These are phyloP conservation scores for Baccha elongata DNA, from an alignment of 2,888 invertebrate genomes.

Conservation along the genomic window DNA sequence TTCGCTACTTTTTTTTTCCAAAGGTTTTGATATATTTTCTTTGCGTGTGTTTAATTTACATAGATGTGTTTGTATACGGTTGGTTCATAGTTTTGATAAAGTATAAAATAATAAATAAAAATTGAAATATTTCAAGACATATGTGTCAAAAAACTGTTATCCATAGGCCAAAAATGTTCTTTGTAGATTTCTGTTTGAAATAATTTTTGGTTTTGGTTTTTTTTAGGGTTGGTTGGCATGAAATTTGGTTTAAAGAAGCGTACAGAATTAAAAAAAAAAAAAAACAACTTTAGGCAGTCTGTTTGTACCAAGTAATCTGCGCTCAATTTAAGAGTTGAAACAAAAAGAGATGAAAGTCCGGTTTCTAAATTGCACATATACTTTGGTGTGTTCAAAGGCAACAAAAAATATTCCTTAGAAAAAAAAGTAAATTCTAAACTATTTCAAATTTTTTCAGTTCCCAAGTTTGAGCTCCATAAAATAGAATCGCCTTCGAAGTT, in stretches of 20 bases:
- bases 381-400: too few relatives aligned
- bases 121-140: conserved; percentile 11
- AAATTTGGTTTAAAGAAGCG: neutral
- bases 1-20: conserved; percentile 18
- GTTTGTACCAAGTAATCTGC: too few relatives aligned
- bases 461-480: too few relatives aligned
- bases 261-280: too few relatives aligned
- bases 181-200: conserved; percentile 20
- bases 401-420: too few relatives aligned
- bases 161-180: conserved; percentile 15
- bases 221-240: neutral
- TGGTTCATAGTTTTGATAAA: conserved; percentile 63
- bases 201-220: neutral
- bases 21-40: neutral
- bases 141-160: neutral
- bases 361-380: too few relatives aligned
- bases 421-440: too few relatives aligned
- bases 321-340: too few relatives aligned
- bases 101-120: conserved; percentile 33
- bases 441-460: too few relatives aligned
- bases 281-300: too few relatives aligned
- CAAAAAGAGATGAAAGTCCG: too few relatives aligned
- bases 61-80: conserved; percentile 2
- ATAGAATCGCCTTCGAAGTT: too few relatives aligned
- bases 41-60: neutral